A percentile compares a stretch with the other conserved stretches of the same genome.
Conservation (phyloP, 1,140 invertebrate species). For the Psix sp. region DNA sequence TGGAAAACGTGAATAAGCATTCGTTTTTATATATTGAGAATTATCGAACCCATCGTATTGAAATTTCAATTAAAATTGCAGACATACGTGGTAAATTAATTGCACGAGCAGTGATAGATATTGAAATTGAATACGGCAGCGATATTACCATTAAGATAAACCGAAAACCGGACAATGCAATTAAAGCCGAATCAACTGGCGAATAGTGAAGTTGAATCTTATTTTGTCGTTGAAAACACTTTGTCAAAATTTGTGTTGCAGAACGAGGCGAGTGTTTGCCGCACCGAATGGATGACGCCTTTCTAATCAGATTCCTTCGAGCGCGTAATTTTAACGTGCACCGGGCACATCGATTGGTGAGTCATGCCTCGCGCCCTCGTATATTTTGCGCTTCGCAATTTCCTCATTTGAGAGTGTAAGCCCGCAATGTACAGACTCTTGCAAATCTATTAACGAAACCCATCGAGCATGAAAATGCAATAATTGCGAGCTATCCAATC, state of each 20-base stretch:
- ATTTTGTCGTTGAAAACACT: no score
- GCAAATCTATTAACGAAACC: slow-evolving; percentile 40
- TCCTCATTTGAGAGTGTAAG: slow-evolving; percentile 31
- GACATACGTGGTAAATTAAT: slow-evolving; percentile 1
- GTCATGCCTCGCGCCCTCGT: slow-evolving; percentile 58
- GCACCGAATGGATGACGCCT: slow-evolving; percentile 88
- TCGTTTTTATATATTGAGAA: no score
- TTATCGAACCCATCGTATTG: background rate
- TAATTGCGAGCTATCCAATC: slow-evolving; percentile 26
- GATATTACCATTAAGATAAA: slow-evolving; percentile 12
- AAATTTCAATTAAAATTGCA: slow-evolving; percentile 2
- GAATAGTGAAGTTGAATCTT: background rate
- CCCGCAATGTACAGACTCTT: slow-evolving; percentile 11
- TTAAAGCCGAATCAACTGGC: no score
- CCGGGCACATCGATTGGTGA: slow-evolving; percentile 88
- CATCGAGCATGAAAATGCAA: slow-evolving; percentile 43
- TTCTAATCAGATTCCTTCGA: slow-evolving; percentile 88
- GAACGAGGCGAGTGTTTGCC: slow-evolving; percentile 85
- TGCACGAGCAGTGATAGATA: background rate
- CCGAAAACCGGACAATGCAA: slow-evolving; percentile 6
- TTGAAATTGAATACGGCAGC: background rate
- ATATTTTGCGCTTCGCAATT: slow-evolving; percentile 49
- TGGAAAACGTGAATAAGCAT: no score
- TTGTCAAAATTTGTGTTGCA: slow-evolving; percentile 70
- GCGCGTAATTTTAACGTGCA: slow-evolving; percentile 88